These are phyloP conservation scores for Spinus olivaceus DNA, from an alignment of 2,797 vertebrate species.

Conservation along the genomic window DNA sequence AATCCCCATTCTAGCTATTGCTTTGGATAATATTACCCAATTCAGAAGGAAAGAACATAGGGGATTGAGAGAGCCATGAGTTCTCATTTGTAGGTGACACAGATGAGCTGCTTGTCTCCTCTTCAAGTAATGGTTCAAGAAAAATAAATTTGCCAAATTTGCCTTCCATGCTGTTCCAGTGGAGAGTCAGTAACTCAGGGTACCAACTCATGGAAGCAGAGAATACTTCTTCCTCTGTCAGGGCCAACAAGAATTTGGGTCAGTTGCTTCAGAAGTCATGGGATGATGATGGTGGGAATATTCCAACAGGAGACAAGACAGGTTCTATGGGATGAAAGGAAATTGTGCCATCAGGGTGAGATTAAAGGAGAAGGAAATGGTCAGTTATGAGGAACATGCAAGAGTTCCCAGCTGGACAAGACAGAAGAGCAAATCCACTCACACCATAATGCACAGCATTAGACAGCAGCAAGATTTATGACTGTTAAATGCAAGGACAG, in stretches of 20 bases:
- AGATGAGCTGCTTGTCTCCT: neutral
- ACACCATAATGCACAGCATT: neutral
- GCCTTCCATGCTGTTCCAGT: neutral
- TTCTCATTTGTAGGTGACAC: neutral
- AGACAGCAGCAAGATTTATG: neutral
- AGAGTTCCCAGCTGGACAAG: neutral
- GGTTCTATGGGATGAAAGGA: neutral
- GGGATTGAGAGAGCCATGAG: neutral
- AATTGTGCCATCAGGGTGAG: neutral
- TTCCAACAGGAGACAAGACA: neutral
- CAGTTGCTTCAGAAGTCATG: neutral
- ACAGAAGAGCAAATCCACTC: neutral
- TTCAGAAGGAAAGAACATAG: neutral
- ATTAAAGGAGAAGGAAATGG: neutral
- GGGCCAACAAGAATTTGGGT: neutral
- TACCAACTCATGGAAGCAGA: neutral
- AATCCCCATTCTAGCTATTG: neutral
- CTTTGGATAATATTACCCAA: neutral
- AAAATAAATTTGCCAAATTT: neutral
- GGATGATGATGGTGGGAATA: neutral
- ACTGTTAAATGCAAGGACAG: neutral
- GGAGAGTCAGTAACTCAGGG: neutral
- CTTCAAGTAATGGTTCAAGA: neutral
- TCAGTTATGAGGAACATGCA: neutral
- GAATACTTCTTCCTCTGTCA: neutral